Evolutionary conservation across 2,888 invertebrate species (phyloP), one percentile per base, ranked within the genome.

Genomic region (Hololepta plana): DNA sequence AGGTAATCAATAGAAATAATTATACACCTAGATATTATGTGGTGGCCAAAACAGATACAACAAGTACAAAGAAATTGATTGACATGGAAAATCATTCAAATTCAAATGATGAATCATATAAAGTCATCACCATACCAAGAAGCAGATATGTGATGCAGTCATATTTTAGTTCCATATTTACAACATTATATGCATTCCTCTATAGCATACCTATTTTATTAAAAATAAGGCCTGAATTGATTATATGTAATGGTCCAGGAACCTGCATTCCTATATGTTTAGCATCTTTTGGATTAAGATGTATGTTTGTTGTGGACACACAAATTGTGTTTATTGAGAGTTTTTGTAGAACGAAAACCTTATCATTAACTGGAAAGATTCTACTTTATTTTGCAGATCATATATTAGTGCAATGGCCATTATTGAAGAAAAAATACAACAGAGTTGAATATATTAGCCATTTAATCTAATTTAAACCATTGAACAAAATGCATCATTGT

Each of bases 221-320:
- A 39, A 60, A 55, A 24, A 63, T 72, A 39, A 65, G 64, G 35
- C 93, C 95, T 2, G 72, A 87, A 50, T 48, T 91, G 38, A 65
- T 90, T 40, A 56, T 90, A 24, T 88, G 84, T 54, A 93, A 96
- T 59, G 96, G 98, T 0, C 96, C 96, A 21, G 95, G 95, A 4
- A 95, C 91, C 4, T 95, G 96, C 53, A 66, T 98, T 32, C 96
- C 96, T 3, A 60, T 93, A 28, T 90, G 90, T 57, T 39, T 77
- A 28, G 64, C 77, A 27, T 76, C 74, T 9, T 80, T 81, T 46
- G 23, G 88, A 1, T 58, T 77, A 37, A 75, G 75, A 50, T 62
- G 73, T 32, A 49, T 73, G 0, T 72, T 67, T 37, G 43, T 84
- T 17, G 50, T 61, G 15, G 59, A 72, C 38, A 68, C 72, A 30